These are phyloP conservation scores for Buathra laborator DNA, from an alignment of 2,888 invertebrate genomes.

Conservation along the genomic window DNA sequence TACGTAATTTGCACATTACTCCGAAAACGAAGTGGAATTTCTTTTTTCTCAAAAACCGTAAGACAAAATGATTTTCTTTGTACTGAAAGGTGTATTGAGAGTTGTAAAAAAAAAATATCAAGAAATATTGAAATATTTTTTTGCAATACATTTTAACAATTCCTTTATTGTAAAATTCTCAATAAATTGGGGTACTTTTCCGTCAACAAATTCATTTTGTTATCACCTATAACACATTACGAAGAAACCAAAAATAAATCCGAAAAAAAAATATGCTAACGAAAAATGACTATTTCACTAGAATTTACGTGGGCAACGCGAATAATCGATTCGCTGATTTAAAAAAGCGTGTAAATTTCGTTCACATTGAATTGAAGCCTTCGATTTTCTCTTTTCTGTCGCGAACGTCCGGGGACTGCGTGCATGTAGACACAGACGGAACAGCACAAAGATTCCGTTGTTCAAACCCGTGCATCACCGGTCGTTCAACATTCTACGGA, in stretches of 20 bases:
- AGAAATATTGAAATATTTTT: no score
- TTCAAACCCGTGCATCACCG: constrained; percentile 23
- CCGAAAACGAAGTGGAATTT: no score
- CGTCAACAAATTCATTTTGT: no score
- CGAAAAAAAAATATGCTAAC: background rate
- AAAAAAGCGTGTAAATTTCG: background rate
- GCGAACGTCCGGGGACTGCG: background rate
- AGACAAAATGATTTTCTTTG: no score
- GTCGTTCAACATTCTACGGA: constrained; percentile 14
- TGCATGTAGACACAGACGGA: constrained; percentile 14
- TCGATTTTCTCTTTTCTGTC: background rate
- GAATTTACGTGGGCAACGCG: background rate
- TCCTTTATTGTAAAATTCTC: no score
- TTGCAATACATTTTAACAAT: no score
- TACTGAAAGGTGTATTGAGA: no score
- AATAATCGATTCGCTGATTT: background rate
- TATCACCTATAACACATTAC: no score
- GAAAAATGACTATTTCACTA: background rate
- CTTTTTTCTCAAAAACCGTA: no score
- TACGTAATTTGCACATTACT: no score
- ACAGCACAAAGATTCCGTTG: constrained; percentile 40
- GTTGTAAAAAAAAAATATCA: no score
- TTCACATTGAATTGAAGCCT: background rate
- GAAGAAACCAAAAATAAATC: background rate
- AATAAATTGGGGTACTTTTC: no score